A percentile compares a stretch with the other conserved stretches of the same genome.
These are phyloP conservation scores for Manis crassicaudata DNA, from an alignment of 2,797 vertebrate species.

Conservation along the genomic window DNA sequence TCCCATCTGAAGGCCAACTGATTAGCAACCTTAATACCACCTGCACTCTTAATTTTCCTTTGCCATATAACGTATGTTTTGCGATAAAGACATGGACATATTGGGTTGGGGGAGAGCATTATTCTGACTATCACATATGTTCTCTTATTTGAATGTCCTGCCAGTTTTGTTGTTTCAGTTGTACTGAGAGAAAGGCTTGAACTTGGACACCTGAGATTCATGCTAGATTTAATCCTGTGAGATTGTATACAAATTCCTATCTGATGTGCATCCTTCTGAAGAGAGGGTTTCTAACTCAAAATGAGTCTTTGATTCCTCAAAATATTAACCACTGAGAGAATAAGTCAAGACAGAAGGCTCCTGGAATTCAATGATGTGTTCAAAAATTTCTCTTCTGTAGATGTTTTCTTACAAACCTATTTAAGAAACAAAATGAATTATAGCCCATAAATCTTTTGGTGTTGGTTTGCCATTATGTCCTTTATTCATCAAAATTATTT, in stretches of 20 bases:
- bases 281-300: not conserved
- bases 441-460: not conserved
- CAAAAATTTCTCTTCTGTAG: not conserved
- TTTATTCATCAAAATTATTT: conserved; percentile 24
- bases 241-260: not conserved
- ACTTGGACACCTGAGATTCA: not conserved
- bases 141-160: not conserved
- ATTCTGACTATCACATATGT: not conserved
- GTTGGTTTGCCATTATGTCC: not conserved
- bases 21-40: not conserved
- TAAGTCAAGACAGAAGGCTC: not conserved
- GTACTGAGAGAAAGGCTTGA: not conserved
- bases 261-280: not conserved
- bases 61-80: not conserved
- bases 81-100: not conserved
- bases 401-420: not conserved
- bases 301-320: not conserved
- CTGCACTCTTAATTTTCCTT: not conserved
- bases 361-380: not conserved
- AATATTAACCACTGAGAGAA: not conserved
- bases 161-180: not conserved
- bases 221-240: not conserved
- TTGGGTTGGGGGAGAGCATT: not conserved
- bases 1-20: not conserved
- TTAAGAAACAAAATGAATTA: not conserved